Percentiles rank a stretch among this genome's conserved stretches.
Conservation (phyloP, 2,113 vertebrate species). For the Eidolon helvum region DNA sequence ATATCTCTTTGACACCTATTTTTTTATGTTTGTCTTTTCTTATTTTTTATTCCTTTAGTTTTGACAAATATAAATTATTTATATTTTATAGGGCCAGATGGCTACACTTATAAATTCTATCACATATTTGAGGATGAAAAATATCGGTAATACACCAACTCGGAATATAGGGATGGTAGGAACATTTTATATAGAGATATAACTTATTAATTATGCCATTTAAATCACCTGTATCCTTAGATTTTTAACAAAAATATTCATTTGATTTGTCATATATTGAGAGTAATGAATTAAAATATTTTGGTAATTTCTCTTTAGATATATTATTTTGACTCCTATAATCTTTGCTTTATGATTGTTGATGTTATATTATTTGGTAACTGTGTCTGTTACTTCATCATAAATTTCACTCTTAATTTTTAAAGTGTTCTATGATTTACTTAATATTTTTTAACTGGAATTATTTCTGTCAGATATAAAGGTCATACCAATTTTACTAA, state of each 20-base stretch:
- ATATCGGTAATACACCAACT: neutral
- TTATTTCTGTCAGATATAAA: neutral
- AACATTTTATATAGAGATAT: neutral
- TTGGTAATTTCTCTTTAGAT: neutral
- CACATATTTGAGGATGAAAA: neutral
- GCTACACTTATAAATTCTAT: neutral
- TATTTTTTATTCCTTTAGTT: neutral
- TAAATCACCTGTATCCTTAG: neutral
- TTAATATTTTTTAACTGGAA: neutral
- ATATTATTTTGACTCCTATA: neutral
- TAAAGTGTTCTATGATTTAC: neutral
- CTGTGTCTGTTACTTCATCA: neutral
- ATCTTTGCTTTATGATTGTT: neutral
- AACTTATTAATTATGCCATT: neutral
- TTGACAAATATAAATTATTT: neutral
- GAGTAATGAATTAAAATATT: neutral
- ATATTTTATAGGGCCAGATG: neutral
- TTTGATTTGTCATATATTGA: neutral
- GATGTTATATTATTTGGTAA: neutral
- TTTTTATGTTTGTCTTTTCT: neutral
- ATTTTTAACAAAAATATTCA: neutral
- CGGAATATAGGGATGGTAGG: neutral
- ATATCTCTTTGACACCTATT: neutral
- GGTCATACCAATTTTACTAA: neutral
- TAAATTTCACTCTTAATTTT: neutral